These are phyloP conservation scores for Tineola bisselliella DNA, from an alignment of 2,888 invertebrate genomes.

Conservation along the genomic window DNA sequence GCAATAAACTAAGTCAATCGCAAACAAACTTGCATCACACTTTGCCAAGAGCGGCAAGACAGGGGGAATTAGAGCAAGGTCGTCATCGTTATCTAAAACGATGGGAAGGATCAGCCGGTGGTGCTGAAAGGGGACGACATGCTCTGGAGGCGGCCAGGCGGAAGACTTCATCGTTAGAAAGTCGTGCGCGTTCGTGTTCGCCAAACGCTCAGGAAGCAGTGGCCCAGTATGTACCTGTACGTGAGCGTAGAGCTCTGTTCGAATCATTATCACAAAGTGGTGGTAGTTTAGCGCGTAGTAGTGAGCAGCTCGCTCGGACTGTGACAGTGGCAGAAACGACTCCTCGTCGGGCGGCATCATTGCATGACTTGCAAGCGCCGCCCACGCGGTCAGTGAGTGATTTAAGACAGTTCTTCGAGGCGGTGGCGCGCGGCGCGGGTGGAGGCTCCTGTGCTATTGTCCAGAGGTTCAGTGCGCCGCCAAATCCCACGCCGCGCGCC, in stretches of 20 bases:
- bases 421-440: constrained; percentile 57
- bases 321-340: constrained; percentile 41
- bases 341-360: constrained; percentile 71
- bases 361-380: constrained; percentile 71
- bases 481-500: constrained; percentile 42
- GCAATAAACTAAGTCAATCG: constrained; percentile 47
- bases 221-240: constrained; percentile 75
- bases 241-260: constrained; percentile 75
- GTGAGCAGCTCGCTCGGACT: constrained; percentile 66
- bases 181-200: constrained; percentile 54
- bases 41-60: constrained; percentile 48
- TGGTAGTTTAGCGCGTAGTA: constrained; percentile 71
- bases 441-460: constrained; percentile 29
- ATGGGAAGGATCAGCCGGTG: constrained; percentile 53
- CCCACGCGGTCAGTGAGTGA: constrained; percentile 71
- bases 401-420: constrained; percentile 77
- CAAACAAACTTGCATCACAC: constrained; percentile 44
- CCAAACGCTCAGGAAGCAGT: constrained; percentile 55
- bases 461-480: constrained; percentile 46
- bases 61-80: constrained; percentile 46
- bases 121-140: constrained; percentile 48
- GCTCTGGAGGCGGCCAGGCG: constrained; percentile 53
- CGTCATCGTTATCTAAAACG: constrained; percentile 53
- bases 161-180: constrained; percentile 51
- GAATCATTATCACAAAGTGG: constrained; percentile 74